These are phyloP conservation scores for Delichon dasypus DNA, from an alignment of 2,797 vertebrate species.

Conservation along the genomic window DNA sequence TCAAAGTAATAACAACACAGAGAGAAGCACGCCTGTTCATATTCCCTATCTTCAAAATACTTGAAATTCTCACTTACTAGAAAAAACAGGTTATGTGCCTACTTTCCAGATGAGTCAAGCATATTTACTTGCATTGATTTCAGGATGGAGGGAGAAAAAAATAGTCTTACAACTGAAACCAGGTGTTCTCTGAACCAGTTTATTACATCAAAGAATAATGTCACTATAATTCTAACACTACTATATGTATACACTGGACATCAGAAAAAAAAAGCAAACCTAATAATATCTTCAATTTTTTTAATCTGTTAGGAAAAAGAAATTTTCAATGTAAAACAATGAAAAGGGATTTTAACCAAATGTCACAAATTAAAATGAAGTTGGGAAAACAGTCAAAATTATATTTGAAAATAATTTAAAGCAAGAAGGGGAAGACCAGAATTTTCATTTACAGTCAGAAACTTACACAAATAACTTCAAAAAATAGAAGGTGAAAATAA, in stretches of 20 bases:
- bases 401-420: background rate
- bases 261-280: background rate
- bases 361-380: background rate
- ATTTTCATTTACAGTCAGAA: background rate
- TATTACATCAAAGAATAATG: background rate
- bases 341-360: background rate
- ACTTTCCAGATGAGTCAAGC: background rate
- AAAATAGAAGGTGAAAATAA: background rate
- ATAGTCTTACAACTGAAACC: background rate
- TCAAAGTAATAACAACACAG: background rate
- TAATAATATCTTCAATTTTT: background rate
- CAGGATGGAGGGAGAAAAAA: accelerated
- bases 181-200: background rate
- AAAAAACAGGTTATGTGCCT: background rate
- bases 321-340: background rate
- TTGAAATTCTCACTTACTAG: background rate
- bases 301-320: background rate
- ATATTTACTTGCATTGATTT: background rate
- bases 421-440: background rate
- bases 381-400: background rate
- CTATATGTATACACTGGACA: background rate
- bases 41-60: background rate
- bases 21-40: background rate
- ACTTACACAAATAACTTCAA: background rate
- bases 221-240: background rate